These are phyloP conservation scores for Bicyclus anynana DNA, from an alignment of 1,140 invertebrate species.

Conservation along the genomic window DNA sequence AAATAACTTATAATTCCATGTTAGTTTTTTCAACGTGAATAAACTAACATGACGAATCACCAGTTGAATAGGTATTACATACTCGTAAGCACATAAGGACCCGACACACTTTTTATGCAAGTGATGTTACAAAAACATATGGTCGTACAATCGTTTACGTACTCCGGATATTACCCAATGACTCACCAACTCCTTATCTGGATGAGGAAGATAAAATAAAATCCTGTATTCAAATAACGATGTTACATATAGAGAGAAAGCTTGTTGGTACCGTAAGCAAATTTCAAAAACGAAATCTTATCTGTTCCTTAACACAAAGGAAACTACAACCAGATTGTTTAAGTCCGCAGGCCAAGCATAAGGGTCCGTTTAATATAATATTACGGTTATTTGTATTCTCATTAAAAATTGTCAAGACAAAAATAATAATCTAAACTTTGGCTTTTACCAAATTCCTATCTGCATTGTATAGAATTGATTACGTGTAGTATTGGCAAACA, in stretches of 20 bases:
- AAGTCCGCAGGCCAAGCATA: too few species aligned
- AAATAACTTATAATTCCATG: slow-evolving; percentile 4
- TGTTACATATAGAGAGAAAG: slow-evolving; percentile 1
- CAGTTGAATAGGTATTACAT: slow-evolving; percentile 7
- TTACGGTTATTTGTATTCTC: too few species aligned
- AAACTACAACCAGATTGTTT: too few species aligned
- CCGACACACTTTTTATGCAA: slow-evolving; percentile 57
- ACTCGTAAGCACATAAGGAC: slow-evolving; percentile 18
- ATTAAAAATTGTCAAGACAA: too few species aligned
- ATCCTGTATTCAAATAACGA: slow-evolving; percentile 24
- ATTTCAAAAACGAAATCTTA: background rate
- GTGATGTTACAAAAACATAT: slow-evolving; percentile 56
- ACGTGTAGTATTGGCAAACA: slow-evolving; percentile 7
- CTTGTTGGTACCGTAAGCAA: background rate
- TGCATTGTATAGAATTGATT: too few species aligned
- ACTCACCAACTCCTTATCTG: slow-evolving; percentile 57
- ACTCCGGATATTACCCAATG: slow-evolving; percentile 55
- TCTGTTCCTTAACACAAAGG: background rate
- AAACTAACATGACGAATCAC: slow-evolving; percentile 5
- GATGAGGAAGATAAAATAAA: slow-evolving; percentile 52
- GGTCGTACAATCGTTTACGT: slow-evolving; percentile 42
- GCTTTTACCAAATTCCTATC: too few species aligned
- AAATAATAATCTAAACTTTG: too few species aligned
- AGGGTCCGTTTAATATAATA: too few species aligned
- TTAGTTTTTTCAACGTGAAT: background rate